Conservation (phyloP, 2,113 vertebrate genomes). For the Pan troglodytes region DNA sequence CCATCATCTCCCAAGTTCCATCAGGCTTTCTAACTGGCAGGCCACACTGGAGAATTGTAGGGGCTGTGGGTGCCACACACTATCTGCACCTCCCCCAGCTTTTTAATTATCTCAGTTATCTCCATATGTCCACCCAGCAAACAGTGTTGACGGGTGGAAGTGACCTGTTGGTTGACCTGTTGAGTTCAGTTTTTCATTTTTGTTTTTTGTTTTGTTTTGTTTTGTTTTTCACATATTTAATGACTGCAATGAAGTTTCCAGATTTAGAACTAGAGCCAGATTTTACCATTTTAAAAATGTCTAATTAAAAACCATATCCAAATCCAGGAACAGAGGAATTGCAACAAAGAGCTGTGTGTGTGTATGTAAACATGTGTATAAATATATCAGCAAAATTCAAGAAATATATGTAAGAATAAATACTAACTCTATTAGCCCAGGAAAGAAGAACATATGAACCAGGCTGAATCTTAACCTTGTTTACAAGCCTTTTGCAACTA, state of each 20-base stretch:
- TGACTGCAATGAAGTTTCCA: not conserved
- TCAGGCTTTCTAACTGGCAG: too few relatives aligned
- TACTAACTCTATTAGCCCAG: not conserved
- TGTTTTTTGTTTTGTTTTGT: not conserved
- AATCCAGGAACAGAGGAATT: not conserved
- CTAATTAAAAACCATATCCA: not conserved
- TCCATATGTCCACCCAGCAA: too few relatives aligned
- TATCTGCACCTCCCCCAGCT: too few relatives aligned
- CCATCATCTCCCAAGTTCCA: too few relatives aligned
- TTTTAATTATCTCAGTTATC: too few relatives aligned
- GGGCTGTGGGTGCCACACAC: too few relatives aligned
- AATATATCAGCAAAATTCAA: not conserved
- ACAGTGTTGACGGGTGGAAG: too few relatives aligned
- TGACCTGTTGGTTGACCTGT: too few relatives aligned
- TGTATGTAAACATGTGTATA: not conserved
- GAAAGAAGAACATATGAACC: not conserved
- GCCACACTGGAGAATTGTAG: too few relatives aligned
- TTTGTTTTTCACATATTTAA: not conserved
- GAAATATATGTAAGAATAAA: not conserved
- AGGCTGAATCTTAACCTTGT: not conserved
- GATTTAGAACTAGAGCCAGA: not conserved
- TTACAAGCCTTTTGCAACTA: not conserved
- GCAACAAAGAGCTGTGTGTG: not conserved
- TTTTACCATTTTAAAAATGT: not conserved
- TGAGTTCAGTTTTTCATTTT: too few relatives aligned